phyloP scores from a whole-genome alignment of 1,140 invertebrate genomes.

The Oryctes rhinoceros region DNA sequence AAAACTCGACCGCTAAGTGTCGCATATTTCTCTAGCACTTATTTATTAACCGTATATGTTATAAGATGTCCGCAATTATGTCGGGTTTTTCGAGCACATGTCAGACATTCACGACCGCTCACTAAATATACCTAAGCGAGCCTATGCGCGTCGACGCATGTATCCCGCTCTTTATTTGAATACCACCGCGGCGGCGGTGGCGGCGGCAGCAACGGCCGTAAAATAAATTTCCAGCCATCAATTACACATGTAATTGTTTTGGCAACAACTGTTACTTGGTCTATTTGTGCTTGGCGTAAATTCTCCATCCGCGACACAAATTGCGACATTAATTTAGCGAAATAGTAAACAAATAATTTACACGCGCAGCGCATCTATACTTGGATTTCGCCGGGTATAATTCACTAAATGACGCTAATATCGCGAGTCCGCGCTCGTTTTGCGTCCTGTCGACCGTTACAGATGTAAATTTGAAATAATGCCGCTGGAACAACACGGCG shows the following conservation, averaged over 20 bases:
- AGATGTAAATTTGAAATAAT: slow-evolving; percentile 25
- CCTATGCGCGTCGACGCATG: background rate
- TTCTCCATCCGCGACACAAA: slow-evolving; percentile 41
- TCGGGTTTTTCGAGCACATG: background rate
- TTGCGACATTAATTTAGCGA: slow-evolving; percentile 41
- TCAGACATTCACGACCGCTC: slow-evolving; percentile 1
- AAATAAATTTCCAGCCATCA: slow-evolving; percentile 41
- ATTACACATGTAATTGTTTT: slow-evolving; percentile 42
- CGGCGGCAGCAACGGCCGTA: background rate
- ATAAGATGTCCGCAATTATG: slow-evolving; percentile 14
- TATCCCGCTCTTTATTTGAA: slow-evolving; percentile 10
- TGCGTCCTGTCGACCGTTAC: background rate
- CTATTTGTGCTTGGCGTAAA: slow-evolving; percentile 40
- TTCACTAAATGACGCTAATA: slow-evolving; percentile 31
- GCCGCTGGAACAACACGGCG: background rate
- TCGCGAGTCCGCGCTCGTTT: background rate
- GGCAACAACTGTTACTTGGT: slow-evolving; percentile 42
- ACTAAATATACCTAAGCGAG: background rate
- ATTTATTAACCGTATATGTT: slow-evolving; percentile 2
- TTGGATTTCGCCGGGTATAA: slow-evolving; percentile 18
- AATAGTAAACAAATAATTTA: slow-evolving; percentile 43
- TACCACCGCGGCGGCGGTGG: slow-evolving; percentile 1
- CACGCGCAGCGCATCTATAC: slow-evolving; percentile 36
- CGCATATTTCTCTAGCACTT: slow-evolving; percentile 9
- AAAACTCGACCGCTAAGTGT: background rate